Evolutionary conservation across 2,797 vertebrate genomes (phyloP), one percentile per base, ranked within the genome.

Genomic region (Naso thynnoides): DNA sequence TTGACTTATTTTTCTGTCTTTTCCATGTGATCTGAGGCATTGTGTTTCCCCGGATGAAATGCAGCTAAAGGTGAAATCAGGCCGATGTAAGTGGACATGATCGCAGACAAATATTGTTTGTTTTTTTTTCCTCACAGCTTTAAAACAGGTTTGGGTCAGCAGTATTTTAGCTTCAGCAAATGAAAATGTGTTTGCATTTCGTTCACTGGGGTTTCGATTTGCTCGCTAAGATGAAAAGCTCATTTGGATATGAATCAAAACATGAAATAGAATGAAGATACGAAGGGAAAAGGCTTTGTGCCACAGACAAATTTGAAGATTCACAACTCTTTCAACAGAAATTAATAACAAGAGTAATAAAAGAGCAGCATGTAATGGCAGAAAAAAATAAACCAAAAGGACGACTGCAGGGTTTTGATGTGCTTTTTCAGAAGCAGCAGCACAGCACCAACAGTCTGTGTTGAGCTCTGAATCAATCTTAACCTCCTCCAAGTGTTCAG

Each of bases 391-490:
- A 79, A 66, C 16, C 45, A 60, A 72, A 42, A 68, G 67, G 57
- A 55, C 31, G 31, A 59, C 55, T 73, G 69, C 74, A 64, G 23
- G 1, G 66, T 63, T 73, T 73, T 55, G 56, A 73, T 73, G 57
- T 74, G 61, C 15, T 71, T 83, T 81, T 70, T 55, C 57, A 73
- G 70, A 70, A 15, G 16, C 48, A 70, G 56, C 79, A 66, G 69
- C 73, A 71, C 33, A 36, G 55, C 69, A 71, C 54, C 49, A 85
- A 71, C 78, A 70, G 45, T 76, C 19, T 31, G 70, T 69, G 72
- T 86, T 83, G 75, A 71, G 58, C 84, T 79, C 50, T 13, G 44
- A 81, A 88, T 75, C 81, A 83, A 78, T 87, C 81, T 72, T 80
- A 65, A 76, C 86, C 73, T 86, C 69, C 44, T 80, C 63, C 59